phyloP scores from a whole-genome alignment of 2,888 invertebrate genomes.

The Eueremaeus valkanovi region DNA sequence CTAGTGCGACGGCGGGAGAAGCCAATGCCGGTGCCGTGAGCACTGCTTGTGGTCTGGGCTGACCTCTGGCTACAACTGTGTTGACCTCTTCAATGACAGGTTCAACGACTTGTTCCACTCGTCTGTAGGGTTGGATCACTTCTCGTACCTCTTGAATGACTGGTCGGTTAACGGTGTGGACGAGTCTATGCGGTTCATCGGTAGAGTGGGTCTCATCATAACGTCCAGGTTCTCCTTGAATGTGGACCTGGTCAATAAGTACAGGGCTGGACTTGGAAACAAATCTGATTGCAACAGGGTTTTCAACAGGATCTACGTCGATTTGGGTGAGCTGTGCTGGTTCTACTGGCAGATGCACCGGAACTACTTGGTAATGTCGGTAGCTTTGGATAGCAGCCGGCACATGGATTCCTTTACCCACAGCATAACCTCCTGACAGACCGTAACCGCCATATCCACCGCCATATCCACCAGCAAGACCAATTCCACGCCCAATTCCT shows the following conservation, averaged over 20 bases:
- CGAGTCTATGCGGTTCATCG: not conserved
- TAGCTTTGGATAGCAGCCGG: not conserved
- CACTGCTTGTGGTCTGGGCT: not conserved
- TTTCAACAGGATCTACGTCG: not conserved
- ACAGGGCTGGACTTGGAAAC: not conserved
- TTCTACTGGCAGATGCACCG: too few species aligned
- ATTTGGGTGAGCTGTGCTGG: not conserved
- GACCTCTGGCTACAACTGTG: not conserved
- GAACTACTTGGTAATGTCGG: not conserved
- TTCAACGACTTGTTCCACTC: not conserved
- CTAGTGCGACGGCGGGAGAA: not conserved
- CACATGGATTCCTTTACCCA: not conserved
- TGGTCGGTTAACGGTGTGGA: not conserved
- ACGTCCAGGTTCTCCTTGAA: not conserved
- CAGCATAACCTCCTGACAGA: too few species aligned
- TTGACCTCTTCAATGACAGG: not conserved
- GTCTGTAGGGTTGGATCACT: too few species aligned
- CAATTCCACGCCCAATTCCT: too few species aligned
- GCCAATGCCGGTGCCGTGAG: not conserved
- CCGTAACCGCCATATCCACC: too few species aligned
- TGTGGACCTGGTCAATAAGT: not conserved
- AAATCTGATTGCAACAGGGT: not conserved
- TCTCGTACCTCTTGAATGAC: conserved; percentile 15
- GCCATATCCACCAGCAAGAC: too few species aligned
- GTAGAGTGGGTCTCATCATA: not conserved